Conservation (phyloP, 2,113 vertebrate genomes). For the Clupea harengus region DNA sequence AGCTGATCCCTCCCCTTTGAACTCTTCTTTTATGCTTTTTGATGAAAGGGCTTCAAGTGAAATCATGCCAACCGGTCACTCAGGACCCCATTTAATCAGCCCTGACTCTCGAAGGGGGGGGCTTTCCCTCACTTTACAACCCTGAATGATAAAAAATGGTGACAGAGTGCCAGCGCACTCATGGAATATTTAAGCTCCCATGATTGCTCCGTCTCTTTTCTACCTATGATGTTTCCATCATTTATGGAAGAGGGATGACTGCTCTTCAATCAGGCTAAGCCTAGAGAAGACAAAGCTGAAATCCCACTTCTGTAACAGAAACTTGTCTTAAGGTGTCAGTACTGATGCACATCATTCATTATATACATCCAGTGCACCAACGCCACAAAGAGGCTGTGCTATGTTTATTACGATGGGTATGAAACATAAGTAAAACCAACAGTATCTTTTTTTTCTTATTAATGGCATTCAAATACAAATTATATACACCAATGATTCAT, state of each 20-base stretch:
- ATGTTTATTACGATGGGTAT: too few relatives aligned
- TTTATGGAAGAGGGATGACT: not conserved
- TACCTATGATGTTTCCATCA: not conserved
- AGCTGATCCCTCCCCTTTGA: not conserved
- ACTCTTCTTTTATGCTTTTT: slow-evolving; percentile 16
- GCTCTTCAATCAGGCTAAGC: slow-evolving; percentile 6
- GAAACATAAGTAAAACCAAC: not conserved
- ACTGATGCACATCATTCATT: not conserved
- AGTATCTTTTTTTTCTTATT: not conserved
- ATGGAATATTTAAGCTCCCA: not conserved
- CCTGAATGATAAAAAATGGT: not conserved
- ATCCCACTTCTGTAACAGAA: not conserved
- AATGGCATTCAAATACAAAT: not conserved
- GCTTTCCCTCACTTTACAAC: not conserved
- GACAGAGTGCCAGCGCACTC: not conserved
- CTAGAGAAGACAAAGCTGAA: not conserved
- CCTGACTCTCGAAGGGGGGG: not conserved
- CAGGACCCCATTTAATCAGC: slow-evolving; percentile 20
- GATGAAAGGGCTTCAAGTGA: slow-evolving; percentile 36
- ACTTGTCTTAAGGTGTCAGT: not conserved
- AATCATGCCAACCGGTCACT: slow-evolving; percentile 18
- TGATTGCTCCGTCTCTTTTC: not conserved
- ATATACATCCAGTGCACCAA: not conserved
- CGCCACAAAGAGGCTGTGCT: not conserved
- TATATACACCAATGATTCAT: not conserved